A percentile compares a stretch with the other conserved stretches of the same genome.
phyloP scores from a whole-genome alignment of 2,113 vertebrate genomes.

The Pteropus alecto region DNA sequence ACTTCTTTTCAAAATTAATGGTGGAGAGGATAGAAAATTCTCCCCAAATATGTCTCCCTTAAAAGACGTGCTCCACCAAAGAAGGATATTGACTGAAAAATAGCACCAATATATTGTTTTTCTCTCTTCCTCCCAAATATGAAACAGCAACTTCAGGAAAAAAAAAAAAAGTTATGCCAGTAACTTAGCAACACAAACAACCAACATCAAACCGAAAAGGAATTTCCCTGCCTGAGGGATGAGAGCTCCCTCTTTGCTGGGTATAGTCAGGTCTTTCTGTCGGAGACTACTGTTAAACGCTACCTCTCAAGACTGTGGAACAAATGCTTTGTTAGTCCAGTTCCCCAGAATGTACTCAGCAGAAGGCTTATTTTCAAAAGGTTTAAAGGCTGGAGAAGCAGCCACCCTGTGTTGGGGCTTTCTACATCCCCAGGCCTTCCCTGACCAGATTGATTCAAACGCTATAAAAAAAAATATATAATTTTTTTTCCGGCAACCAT shows the following conservation, averaged over 20 bases:
- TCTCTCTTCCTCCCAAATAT: neutral
- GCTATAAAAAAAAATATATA: constrained; percentile 40
- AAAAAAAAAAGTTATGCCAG: neutral
- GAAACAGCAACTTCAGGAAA: neutral
- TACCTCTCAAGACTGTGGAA: neutral
- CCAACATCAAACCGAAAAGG: constrained; percentile 32
- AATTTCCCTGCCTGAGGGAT: constrained; percentile 29
- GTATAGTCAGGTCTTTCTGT: neutral
- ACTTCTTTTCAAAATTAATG: neutral
- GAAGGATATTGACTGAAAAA: neutral
- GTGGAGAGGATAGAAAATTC: neutral
- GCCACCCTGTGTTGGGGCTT: neutral
- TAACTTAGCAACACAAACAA: constrained; percentile 38
- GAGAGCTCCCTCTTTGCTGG: neutral
- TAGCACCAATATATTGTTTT: neutral
- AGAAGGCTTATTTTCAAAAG: constrained; percentile 12
- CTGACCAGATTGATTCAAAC: constrained; percentile 54
- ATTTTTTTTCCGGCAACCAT: constrained; percentile 50
- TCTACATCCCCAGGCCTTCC: constrained; percentile 11
- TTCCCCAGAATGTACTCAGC: neutral
- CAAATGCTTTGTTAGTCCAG: neutral
- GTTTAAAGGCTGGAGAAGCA: neutral
- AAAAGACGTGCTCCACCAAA: neutral
- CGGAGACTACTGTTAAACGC: neutral
- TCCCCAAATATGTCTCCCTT: neutral